Evolutionary conservation across 2,797 vertebrate genomes (phyloP).

Genomic region (Ciconia nigra): DNA sequence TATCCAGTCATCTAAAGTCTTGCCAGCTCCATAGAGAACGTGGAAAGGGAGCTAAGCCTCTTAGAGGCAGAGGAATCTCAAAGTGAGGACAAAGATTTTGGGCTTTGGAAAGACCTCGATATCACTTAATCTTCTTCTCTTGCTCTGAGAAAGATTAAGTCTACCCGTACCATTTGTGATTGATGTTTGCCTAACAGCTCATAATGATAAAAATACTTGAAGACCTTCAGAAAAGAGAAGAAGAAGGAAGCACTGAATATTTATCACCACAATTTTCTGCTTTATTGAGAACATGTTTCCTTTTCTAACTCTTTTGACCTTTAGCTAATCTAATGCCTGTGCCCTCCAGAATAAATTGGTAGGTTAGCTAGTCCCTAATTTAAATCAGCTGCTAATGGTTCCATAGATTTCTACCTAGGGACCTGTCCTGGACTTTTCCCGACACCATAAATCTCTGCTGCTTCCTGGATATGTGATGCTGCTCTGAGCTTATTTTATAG

Average conservation of each 20-base stretch:
- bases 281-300: slow-evolving; percentile 1
- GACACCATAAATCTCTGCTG: not conserved
- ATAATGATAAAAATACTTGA: not conserved
- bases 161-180: not conserved
- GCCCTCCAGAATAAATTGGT: not conserved
- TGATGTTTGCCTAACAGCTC: slow-evolving; percentile 13
- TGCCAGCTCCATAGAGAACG: not conserved
- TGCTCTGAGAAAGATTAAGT: not conserved
- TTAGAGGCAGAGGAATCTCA: not conserved
- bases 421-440: not conserved
- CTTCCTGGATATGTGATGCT: not conserved
- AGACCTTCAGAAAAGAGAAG: slow-evolving; percentile 4
- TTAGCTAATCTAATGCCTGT: not conserved
- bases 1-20: not conserved
- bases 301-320: not conserved
- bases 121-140: not conserved
- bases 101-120: not conserved
- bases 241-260: not conserved
- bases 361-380: not conserved
- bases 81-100: not conserved
- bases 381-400: not conserved
- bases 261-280: slow-evolving; percentile 8
- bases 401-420: not conserved
- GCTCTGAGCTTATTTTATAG: not conserved
- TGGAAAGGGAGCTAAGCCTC: not conserved